Evolutionary conservation across 2,113 vertebrate species (phyloP).

Genomic region (Picathartes gymnocephalus): DNA sequence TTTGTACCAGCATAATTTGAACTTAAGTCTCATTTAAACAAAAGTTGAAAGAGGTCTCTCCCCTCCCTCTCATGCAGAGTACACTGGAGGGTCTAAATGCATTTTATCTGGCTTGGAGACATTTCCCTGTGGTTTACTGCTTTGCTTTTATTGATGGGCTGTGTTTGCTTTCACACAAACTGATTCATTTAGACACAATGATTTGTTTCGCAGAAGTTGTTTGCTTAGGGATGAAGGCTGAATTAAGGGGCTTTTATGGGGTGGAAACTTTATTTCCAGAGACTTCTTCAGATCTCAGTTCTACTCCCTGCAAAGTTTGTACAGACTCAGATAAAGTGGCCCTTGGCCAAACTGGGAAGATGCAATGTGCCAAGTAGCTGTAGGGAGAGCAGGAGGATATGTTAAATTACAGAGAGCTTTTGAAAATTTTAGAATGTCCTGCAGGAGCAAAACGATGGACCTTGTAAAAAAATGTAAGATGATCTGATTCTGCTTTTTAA

Average conservation of each 20-base stretch:
- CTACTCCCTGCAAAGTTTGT: neutral
- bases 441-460: neutral
- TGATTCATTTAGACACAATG: neutral
- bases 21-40: neutral
- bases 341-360: neutral
- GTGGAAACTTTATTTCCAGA: neutral
- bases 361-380: neutral
- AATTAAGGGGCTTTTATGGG: neutral
- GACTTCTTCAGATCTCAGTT: neutral
- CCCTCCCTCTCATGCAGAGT: neutral
- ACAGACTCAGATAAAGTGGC: neutral
- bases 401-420: neutral
- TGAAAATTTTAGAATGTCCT: neutral
- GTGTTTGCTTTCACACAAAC: neutral
- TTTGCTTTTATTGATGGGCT: constrained; percentile 22
- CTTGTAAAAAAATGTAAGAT: neutral
- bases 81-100: neutral
- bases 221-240: neutral
- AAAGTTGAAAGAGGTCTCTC: neutral
- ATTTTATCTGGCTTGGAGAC: constrained; percentile 1
- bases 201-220: neutral
- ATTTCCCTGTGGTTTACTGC: constrained; percentile 25
- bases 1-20: neutral
- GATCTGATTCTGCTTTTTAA: neutral
- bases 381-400: neutral